A percentile compares a stretch with the other conserved stretches of the same genome.
phyloP scores from a whole-genome alignment of 2,113 vertebrate genomes.

The Microcebus griseorufus region DNA sequence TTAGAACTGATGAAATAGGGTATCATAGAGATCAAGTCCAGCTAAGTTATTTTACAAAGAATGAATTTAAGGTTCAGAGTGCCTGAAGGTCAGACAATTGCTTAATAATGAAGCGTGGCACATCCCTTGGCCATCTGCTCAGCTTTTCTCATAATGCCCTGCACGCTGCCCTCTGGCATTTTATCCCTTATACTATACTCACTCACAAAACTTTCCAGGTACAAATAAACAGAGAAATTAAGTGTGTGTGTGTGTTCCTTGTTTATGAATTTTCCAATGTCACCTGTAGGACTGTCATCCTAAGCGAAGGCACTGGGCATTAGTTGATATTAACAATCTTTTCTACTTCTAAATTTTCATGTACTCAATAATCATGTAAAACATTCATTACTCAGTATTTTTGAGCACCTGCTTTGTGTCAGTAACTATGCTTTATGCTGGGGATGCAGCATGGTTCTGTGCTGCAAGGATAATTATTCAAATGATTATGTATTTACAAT shows the following conservation, averaged over 20 bases:
- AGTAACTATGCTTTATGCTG: not conserved
- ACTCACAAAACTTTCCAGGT: conserved; percentile 9
- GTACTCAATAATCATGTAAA: not conserved
- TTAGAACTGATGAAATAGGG: not conserved
- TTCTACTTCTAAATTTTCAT: not conserved
- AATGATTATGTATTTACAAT: conserved; percentile 26
- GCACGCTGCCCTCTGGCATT: not conserved
- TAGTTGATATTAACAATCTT: not conserved
- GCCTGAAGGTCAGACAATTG: not conserved
- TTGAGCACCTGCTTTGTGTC: not conserved
- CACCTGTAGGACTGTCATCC: not conserved
- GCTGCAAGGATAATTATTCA: conserved; percentile 24
- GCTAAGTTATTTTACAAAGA: conserved; percentile 40
- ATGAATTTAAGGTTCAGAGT: conserved; percentile 36
- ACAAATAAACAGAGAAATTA: not conserved
- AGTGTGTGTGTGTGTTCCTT: not conserved
- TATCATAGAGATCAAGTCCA: not conserved
- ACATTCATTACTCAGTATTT: not conserved
- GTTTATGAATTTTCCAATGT: not conserved
- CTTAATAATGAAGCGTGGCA: conserved; percentile 40
- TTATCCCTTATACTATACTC: not conserved
- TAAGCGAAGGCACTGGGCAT: not conserved
- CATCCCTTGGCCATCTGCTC: conserved; percentile 56
- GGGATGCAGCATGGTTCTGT: not conserved
- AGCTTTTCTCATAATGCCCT: not conserved